Evolutionary conservation across 2,888 invertebrate species (phyloP), one percentile per base, ranked within the genome.

Genomic region (Argyra leucocephala): DNA sequence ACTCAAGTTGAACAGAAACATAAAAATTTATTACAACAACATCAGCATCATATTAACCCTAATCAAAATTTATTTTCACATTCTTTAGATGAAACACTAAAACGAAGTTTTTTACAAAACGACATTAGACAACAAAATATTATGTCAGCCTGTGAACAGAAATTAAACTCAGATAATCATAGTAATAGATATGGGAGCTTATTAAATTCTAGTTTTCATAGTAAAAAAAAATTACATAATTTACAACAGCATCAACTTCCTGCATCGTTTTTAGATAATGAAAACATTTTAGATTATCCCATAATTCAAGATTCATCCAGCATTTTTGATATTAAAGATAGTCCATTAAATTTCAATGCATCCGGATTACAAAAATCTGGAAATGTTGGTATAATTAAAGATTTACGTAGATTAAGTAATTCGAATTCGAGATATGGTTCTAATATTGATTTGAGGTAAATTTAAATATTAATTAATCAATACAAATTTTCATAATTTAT

Each of bases 31-130:
- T n/a, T 48, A 15, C 48, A 48, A n/a, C 48, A 48, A 15, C 48
- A 48, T 48, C 48, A 48, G 18, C 48, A 48, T 48, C 48, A 48
- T 48, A 15, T 48, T n/a, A 48, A n/a, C 18, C 48, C 12, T n/a
- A 48, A 48, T 48, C 48, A 48, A 18, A 48, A 48, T 48, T 48
- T 48, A 48, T 48, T 48, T n/a, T 48, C 48, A 18, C 48, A 48
- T n/a, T 48, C 48, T 12, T 48, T 48, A n/a, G 48, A 48, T 48
- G 48, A 48, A 48, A 48, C 48, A 48, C 12, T 48, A 3, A 48
- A 48, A 48, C 48, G 48, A 15, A 48, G 12, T 48, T 48, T 48
- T 48, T 48, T 48, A 18, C 48, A 48, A 48, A 48, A 15, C 48
- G 48, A 48, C 6, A n/a, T 4, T 15, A 48, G 48, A 12, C 37